Conservation (phyloP, 2,888 invertebrate genomes). For the Synergus gifuensis region DNA sequence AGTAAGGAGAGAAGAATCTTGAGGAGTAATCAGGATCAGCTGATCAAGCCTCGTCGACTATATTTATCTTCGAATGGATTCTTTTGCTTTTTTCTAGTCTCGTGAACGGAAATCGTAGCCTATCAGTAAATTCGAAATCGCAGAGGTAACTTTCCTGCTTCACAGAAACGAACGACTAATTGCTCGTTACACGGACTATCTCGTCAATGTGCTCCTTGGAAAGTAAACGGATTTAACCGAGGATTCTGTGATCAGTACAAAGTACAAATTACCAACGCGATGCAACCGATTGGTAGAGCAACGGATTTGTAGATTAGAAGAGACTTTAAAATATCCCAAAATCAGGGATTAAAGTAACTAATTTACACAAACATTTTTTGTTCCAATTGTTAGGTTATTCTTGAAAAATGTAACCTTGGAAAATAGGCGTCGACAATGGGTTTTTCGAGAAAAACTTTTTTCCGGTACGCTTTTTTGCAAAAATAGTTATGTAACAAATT, state of each 20-base stretch:
- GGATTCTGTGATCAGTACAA: slow-evolving; percentile 2
- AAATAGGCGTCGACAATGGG: too few relatives aligned
- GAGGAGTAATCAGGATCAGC: background rate
- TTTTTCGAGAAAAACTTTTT: too few relatives aligned
- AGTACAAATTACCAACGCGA: slow-evolving; percentile 10
- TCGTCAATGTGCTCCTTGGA: slow-evolving; percentile 19
- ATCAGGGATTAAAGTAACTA: background rate
- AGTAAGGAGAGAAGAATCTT: background rate
- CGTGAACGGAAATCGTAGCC: slow-evolving; percentile 8
- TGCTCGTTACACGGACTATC: slow-evolving; percentile 5
- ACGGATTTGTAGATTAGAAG: background rate
- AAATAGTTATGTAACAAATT: too few relatives aligned
- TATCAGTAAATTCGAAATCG: background rate
- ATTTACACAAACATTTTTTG: too few relatives aligned
- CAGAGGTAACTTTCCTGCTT: background rate
- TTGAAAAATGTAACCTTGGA: too few relatives aligned
- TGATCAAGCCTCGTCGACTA: background rate
- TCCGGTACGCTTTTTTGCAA: too few relatives aligned
- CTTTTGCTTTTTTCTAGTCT: background rate
- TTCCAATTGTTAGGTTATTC: too few relatives aligned
- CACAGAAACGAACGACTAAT: slow-evolving; percentile 4
- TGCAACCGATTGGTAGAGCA: background rate
- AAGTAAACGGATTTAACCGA: slow-evolving; percentile 23
- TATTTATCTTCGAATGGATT: background rate
- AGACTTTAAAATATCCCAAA: background rate